A percentile compares a stretch with the other conserved stretches of the same genome.
phyloP scores from a whole-genome alignment of 1,140 invertebrate species.

The Drosophila suzukii region DNA sequence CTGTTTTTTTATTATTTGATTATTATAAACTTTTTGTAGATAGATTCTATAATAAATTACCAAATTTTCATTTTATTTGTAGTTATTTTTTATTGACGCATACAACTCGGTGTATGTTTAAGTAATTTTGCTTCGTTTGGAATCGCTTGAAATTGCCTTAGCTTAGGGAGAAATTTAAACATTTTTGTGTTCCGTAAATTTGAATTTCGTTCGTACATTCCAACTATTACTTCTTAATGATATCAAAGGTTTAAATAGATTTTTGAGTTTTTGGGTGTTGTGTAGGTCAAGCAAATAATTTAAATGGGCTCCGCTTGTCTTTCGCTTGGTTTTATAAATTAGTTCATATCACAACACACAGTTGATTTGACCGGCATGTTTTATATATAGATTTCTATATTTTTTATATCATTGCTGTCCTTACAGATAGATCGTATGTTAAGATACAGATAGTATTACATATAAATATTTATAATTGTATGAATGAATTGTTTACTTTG shows the following conservation, averaged over 20 bases:
- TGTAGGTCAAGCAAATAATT: slow-evolving; percentile 48
- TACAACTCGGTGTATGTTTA: slow-evolving; percentile 73
- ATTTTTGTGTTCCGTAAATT: slow-evolving; percentile 25
- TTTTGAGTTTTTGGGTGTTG: slow-evolving; percentile 31
- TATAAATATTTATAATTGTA: slow-evolving; percentile 47
- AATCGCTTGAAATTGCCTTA: slow-evolving; percentile 51
- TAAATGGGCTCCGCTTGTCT: slow-evolving; percentile 39
- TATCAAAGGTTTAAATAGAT: slow-evolving; percentile 21
- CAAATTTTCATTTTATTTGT: slow-evolving; percentile 16
- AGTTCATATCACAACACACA: slow-evolving; percentile 84
- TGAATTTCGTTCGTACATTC: slow-evolving; percentile 7
- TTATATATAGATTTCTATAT: slow-evolving; percentile 55
- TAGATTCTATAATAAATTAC: slow-evolving; percentile 1
- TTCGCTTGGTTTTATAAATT: slow-evolving; percentile 71
- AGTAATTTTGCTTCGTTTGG: slow-evolving; percentile 59
- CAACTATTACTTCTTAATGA: slow-evolving; percentile 41
- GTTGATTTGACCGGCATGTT: slow-evolving; percentile 75
- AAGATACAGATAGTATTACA: slow-evolving; percentile 41
- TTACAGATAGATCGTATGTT: slow-evolving; percentile 48
- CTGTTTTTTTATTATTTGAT: too few relatives aligned
- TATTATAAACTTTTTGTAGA: not conserved
- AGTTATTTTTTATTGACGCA: slow-evolving; percentile 65
- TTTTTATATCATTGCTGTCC: slow-evolving; percentile 46
- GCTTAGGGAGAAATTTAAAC: slow-evolving; percentile 35
- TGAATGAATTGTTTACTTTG: slow-evolving; percentile 60